Evolutionary conservation across 2,888 invertebrate genomes (phyloP), one percentile per base, ranked within the genome.

Genomic region (Eupithecia subumbrata): DNA sequence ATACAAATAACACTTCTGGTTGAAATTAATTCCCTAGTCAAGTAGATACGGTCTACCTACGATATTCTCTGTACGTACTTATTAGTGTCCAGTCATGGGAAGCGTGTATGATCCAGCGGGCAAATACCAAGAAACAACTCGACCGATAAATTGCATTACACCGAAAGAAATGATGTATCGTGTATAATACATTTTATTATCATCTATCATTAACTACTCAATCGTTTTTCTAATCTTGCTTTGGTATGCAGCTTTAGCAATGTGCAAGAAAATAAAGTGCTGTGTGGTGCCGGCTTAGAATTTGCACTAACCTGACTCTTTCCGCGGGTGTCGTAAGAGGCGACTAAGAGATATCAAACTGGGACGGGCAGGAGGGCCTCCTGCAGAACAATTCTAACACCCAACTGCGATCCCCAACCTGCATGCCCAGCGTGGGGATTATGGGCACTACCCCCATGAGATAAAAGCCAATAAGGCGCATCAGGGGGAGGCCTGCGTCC

Each of bases 101-200:
- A 74, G 34, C 73, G 63, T 64, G 52, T 69, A 74, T 71, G 68
- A 74, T 71, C 73, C 76, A 71, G 43, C 64, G 52, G 14, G 40
- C 67, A 64, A 68, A 69, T 69, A 74, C 71, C 14, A 25, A 56
- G 73, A 69, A 76, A 22, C 64, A 72, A 22, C 60, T 67, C 69
- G 34, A 70, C 70, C 72, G 77, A 70, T 70, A 67, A 72, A 77
- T 77, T 77, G 72, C 67, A 72, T 77, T 74, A 74, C 74, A 74
- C 37, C 60, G 74, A 74, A 72, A 72, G 48, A 34, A 64, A 73
- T 74, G 72, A 77, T 77, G 67, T 77, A 25, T 40, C 18, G 69
- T 25, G 18, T 34, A 60, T 76, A 12, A 66, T 67, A 45, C 69
- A 76, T 70, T 56, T 60, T 66, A 71, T 71, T 52, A 52, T 48